Percentiles rank a stretch among this genome's conserved stretches.
phyloP scores from a whole-genome alignment of 2,797 vertebrate genomes.

The Phoebastria nigripes region DNA sequence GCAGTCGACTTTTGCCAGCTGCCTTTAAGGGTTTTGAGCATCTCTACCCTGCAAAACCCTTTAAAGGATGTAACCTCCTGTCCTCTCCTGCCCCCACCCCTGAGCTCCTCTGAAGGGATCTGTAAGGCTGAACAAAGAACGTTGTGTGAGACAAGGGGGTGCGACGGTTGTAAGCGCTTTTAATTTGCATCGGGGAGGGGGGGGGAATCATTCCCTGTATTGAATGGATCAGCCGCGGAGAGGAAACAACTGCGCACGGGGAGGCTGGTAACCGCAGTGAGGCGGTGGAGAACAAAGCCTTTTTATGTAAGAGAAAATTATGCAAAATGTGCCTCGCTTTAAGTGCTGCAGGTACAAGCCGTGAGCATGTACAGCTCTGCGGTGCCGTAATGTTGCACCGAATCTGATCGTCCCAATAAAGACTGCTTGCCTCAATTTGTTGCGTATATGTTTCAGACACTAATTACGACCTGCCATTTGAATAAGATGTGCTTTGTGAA shows the following conservation, averaged over 20 bases:
- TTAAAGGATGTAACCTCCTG: not conserved
- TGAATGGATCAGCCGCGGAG: not conserved
- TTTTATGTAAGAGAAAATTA: constrained; percentile 49
- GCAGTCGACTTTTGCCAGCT: not conserved
- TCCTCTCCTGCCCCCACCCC: not conserved
- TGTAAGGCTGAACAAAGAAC: constrained; percentile 29
- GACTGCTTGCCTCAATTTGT: not conserved
- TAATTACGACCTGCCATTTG: not conserved
- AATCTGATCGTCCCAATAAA: not conserved
- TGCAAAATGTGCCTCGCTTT: constrained; percentile 22
- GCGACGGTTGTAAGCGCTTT: not conserved
- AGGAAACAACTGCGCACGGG: not conserved
- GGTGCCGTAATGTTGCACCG: constrained; percentile 10
- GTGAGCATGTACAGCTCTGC: not conserved
- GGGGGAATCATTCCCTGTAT: not conserved
- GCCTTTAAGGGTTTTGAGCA: not conserved
- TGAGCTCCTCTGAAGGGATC: not conserved
- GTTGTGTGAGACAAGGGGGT: not conserved
- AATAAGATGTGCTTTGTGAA: not conserved
- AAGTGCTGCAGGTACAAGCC: constrained; percentile 62
- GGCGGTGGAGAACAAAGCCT: constrained; percentile 74
- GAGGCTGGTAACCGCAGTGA: constrained; percentile 43
- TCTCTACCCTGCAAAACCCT: not conserved
- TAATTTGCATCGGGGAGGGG: not conserved
- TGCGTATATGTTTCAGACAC: not conserved